These are phyloP conservation scores for Hymenochirus boettgeri DNA, from an alignment of 2,113 vertebrate species.

Conservation along the genomic window DNA sequence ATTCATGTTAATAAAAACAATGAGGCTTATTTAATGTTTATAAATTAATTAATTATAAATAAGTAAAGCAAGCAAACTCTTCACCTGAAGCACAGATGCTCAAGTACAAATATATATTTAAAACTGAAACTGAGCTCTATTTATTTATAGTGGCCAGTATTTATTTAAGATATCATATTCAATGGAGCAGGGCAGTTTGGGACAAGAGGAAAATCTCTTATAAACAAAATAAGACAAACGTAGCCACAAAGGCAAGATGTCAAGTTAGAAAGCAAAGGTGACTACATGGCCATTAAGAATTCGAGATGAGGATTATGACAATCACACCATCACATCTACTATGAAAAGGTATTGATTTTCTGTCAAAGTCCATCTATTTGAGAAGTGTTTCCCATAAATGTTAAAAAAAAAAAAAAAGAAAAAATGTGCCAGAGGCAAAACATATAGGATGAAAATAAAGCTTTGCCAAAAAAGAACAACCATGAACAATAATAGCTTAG, in stretches of 20 bases:
- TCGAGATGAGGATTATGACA: slow-evolving; percentile 71
- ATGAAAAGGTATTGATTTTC: slow-evolving; percentile 88
- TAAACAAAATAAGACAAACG: slow-evolving; percentile 35
- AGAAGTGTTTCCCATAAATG: slow-evolving; percentile 61
- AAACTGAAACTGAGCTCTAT: not conserved
- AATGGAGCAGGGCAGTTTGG: not conserved
- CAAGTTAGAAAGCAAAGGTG: slow-evolving; percentile 61
- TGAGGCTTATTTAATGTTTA: too few species aligned
- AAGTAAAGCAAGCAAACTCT: too few species aligned
- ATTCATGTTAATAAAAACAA: too few species aligned
- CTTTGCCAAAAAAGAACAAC: slow-evolving; percentile 52
- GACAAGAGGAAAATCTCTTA: too few species aligned
- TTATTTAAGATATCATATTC: slow-evolving; percentile 5
- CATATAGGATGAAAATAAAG: slow-evolving; percentile 60
- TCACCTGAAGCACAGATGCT: too few species aligned
- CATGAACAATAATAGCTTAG: slow-evolving; percentile 51
- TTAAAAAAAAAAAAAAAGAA: slow-evolving; percentile 57
- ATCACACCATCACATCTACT: slow-evolving; percentile 75
- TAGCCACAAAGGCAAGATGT: slow-evolving; percentile 64
- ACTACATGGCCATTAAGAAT: slow-evolving; percentile 63
- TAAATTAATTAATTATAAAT: too few species aligned
- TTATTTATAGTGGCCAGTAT: slow-evolving; percentile 9
- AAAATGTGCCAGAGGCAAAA: slow-evolving; percentile 61
- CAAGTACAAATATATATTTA: too few species aligned
- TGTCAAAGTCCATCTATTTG: slow-evolving; percentile 81